phyloP scores from a whole-genome alignment of 2,888 invertebrate genomes.

The Drosophila meridiana region DNA sequence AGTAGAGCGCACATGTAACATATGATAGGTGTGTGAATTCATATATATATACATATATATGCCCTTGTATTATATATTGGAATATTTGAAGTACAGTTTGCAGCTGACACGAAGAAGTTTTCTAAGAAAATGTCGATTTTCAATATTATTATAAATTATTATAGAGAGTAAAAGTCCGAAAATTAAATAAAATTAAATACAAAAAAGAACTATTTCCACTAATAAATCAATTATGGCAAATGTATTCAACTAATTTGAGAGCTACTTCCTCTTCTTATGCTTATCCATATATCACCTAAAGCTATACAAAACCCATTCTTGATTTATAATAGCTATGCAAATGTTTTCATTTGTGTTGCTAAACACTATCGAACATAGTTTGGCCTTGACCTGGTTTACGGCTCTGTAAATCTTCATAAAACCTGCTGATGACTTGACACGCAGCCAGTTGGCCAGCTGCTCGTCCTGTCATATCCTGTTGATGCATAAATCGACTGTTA shows the following conservation, averaged over 20 bases:
- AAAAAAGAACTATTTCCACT: neutral
- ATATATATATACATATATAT: neutral
- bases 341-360: conserved; percentile 14
- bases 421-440: conserved; percentile 37
- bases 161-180: too few relatives aligned
- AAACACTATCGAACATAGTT: conserved; percentile 11
- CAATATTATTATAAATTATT: too few relatives aligned
- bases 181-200: too few relatives aligned
- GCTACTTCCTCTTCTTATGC: neutral
- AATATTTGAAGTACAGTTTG: neutral
- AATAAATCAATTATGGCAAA: neutral
- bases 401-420: conserved; percentile 31
- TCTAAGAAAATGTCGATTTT: neutral
- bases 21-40: neutral
- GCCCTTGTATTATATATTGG: neutral
- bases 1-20: neutral
- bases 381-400: conserved; percentile 26
- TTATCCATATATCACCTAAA: neutral
- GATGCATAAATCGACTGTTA: conserved; percentile 71
- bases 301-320: neutral
- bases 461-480: conserved; percentile 53
- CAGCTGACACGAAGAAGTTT: neutral
- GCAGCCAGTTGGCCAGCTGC: conserved; percentile 33
- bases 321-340: conserved; percentile 21
- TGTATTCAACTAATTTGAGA: neutral